These are phyloP conservation scores for Agrochola lota DNA, from an alignment of 2,888 invertebrate species.

Conservation along the genomic window DNA sequence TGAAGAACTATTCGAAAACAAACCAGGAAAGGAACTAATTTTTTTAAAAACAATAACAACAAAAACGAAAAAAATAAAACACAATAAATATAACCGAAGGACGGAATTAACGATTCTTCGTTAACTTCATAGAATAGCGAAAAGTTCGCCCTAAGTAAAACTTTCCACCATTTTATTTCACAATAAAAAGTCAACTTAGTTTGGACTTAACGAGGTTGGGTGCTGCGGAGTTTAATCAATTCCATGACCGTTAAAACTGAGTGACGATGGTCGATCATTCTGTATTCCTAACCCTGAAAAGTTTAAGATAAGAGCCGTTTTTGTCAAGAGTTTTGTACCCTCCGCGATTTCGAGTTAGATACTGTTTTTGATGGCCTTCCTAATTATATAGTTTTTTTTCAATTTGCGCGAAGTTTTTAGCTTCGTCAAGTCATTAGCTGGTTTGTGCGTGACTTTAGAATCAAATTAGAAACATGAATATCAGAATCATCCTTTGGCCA, in stretches of 20 bases:
- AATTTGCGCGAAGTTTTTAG: background rate
- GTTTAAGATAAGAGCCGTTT: conserved; percentile 54
- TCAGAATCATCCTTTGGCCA: background rate
- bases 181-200: conserved; percentile 74
- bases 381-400: background rate
- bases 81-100: conserved; percentile 70
- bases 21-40: conserved; percentile 2
- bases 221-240: conserved; percentile 71
- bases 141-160: conserved; percentile 67
- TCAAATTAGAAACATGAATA: conserved; percentile 4
- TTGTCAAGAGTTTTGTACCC: conserved; percentile 45
- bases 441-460: background rate
- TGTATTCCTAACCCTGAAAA: conserved; percentile 55
- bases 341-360: conserved; percentile 18
- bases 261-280: conserved; percentile 65
- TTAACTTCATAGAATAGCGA: conserved; percentile 66
- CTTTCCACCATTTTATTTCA: conserved; percentile 71
- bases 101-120: conserved; percentile 72
- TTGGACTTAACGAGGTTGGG: conserved; percentile 68
- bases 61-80: conserved; percentile 45
- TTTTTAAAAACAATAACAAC: conserved; percentile 50
- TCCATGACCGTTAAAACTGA: conserved; percentile 69
- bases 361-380: background rate
- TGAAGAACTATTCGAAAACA: background rate
- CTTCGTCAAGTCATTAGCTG: conserved; percentile 3